Base-by-base conservation (phyloP, 2,797 vertebrate species). In the Urophycis tenuis region DNA sequence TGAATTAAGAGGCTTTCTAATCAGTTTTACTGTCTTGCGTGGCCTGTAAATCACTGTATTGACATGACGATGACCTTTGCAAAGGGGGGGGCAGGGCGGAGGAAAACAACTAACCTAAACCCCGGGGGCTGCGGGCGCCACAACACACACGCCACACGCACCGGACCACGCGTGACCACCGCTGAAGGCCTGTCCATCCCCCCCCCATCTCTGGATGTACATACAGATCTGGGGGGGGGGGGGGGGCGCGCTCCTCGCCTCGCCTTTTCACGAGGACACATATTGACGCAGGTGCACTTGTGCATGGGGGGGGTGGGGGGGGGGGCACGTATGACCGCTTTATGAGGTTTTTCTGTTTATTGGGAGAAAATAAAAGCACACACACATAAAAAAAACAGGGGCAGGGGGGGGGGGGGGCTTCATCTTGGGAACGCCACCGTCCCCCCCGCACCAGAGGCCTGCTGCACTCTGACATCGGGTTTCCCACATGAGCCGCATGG, bases 1-100 rank as follows among this genome's bases (percentile, higher is more conserved):
- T 14, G 6, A 78, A 84, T 80, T 77, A 77, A 73, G 77, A 81
- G 67, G 74, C 74, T 81, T 84, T 67, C 77, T 70, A 86, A 86
- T 73, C 78, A 72, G 19, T 60, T 67, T 75, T 7, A 29, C 53
- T 76, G 71, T 19, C n/a, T 77, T 72, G 75, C 53, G 78, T 80
- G 35, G 80, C 78, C 35, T 82, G 77, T 81, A 80, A 88, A 79
- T 86, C 79, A 73, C 1, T 77, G 74, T 31, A 71, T 29, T 75
- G 78, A 82, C 79, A 72, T 32, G 75, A 39, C 30, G n/a, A 15
- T 75, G 84, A 83, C 81, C 82, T 83, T 83, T 84, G 31, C 53
- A 60, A n/a, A n/a, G n/a, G n/a, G n/a, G n/a, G 45, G 45, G 45
- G 45, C 17, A 22, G 19, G 45, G 17, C 14, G 14, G 14, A n/a